Percentiles rank a stretch among this genome's conserved stretches.
Evolutionary conservation across 2,888 invertebrate species (phyloP).

Genomic region (Auanema sp.): DNA sequence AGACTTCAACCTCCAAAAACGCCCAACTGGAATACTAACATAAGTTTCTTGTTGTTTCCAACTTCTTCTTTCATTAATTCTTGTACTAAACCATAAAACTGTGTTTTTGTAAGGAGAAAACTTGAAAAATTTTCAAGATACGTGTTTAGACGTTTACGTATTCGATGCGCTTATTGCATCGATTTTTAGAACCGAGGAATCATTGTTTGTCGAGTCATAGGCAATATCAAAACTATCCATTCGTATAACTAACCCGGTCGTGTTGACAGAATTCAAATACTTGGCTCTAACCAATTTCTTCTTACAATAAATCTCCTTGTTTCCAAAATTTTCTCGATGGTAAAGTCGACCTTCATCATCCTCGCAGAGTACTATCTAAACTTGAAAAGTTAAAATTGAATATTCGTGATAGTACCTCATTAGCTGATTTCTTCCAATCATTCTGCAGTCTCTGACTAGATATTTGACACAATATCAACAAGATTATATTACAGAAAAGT

Average conservation of each 20-base stretch:
- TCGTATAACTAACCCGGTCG: constrained; percentile 43
- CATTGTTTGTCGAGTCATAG: too few relatives aligned
- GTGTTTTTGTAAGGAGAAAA: background rate
- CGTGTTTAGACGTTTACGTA: background rate
- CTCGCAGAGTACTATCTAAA: constrained; percentile 42
- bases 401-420: background rate
- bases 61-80: background rate
- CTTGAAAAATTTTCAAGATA: background rate
- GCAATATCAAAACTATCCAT: constrained; percentile 13
- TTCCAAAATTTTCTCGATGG: constrained; percentile 32
- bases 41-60: background rate
- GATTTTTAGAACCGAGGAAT: too few relatives aligned
- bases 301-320: constrained; percentile 31
- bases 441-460: background rate
- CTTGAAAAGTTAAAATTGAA: constrained; percentile 8
- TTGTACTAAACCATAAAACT: background rate
- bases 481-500: background rate
- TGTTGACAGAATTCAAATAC: constrained; percentile 41
- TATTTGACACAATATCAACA: background rate
- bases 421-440: background rate
- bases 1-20: constrained; percentile 56
- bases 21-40: constrained; percentile 39
- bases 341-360: constrained; percentile 29
- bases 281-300: constrained; percentile 43
- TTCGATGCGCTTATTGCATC: too few relatives aligned